Evolutionary conservation across 2,888 invertebrate species (phyloP), one percentile per base, ranked within the genome.

Genomic region (Drosophila testacea): DNA sequence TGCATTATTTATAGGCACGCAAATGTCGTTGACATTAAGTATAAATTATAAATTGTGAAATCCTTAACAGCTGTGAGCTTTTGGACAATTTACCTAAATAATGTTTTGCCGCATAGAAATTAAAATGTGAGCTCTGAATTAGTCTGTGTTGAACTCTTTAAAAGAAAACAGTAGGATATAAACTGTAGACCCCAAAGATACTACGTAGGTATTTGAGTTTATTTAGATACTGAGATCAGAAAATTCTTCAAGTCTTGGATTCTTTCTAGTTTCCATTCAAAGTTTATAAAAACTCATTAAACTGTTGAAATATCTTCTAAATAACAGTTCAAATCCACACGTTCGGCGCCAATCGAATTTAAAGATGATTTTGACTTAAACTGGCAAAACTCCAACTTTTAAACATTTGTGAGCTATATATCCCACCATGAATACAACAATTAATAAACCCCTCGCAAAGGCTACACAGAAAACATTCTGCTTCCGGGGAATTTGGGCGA

Each of bases 401-500:
- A 22, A 22, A 22, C 2, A 22, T 1, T 3, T 22, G 3, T 22
- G 2, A 22, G 22, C 22, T 3, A 22, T 22, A 22, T 0, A 22
- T 22, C 2, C 30, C 30, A 62, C 60, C 50, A 52, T 80, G 28
- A 47, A 47, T 9, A 39, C 36, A 16, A 50, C 50, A 60, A 28
- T 36, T 47, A 84, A 84, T 64, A 52, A 39, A 28, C 5, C 28
- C 13, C 10, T 1, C 13, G 69, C 63, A 22, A 22, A 22, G 22
- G 22, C 22, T 22, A 22, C 22, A 22, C 84, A 80, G 59, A 90
- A 90, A 69, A 77, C 77, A 41, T 76, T 91, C 44, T 91, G 91
- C 56, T 91, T 91, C 59, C 81, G 69, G 1, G 91, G 91, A 22
- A 74, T 79, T 52, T 88, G 91, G 89, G 91, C 91, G 44, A 91